Evolutionary conservation across 2,888 invertebrate genomes (phyloP).

Genomic region (Pelosia muscerda): DNA sequence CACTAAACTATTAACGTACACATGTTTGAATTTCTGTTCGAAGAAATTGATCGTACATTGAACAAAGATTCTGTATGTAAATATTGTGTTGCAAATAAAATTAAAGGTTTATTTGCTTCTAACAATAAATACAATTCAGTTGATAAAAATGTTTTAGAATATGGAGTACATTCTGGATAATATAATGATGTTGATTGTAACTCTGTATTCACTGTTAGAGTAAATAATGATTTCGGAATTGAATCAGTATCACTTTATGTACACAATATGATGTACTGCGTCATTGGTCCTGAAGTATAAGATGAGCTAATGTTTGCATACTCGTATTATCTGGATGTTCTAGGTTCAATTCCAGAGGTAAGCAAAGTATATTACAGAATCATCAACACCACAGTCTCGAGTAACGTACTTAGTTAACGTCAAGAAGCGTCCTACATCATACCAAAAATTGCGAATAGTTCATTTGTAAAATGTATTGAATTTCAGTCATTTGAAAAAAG

Average conservation of each 20-base stretch:
- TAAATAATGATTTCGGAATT: neutral
- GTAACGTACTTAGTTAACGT: no score
- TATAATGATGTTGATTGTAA: neutral
- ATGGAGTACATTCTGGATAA: neutral
- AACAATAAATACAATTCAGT: neutral
- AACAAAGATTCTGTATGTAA: constrained; percentile 5
- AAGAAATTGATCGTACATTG: constrained; percentile 24
- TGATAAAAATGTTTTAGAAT: neutral
- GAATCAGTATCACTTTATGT: neutral
- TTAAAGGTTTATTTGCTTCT: constrained; percentile 10
- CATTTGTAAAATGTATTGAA: no score
- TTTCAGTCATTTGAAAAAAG: neutral
- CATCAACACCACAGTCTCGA: no score
- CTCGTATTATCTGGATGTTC: neutral
- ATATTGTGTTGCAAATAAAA: constrained; percentile 7
- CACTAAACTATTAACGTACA: constrained; percentile 38
- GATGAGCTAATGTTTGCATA: neutral
- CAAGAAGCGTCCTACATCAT: no score
- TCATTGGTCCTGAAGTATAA: no score
- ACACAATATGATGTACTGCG: neutral
- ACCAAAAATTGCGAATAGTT: no score
- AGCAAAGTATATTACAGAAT: neutral
- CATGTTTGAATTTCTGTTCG: constrained; percentile 28
- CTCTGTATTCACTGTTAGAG: neutral
- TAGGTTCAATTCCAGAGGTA: neutral